These are phyloP conservation scores for Podilymbus podiceps DNA, from an alignment of 2,113 vertebrate genomes.

Conservation along the genomic window DNA sequence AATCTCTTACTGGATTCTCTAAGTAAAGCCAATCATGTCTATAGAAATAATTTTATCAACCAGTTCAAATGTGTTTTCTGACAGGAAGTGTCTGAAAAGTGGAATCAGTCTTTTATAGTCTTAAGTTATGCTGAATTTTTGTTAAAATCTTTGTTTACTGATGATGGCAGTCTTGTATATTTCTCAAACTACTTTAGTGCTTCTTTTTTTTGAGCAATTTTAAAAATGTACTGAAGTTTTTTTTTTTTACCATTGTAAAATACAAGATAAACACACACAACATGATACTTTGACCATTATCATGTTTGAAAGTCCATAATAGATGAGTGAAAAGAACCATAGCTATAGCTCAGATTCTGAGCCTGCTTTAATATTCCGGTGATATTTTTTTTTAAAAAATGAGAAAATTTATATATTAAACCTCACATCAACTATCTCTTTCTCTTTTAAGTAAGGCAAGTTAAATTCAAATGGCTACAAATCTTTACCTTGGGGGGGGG, in stretches of 20 bases:
- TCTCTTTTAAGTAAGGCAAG: neutral
- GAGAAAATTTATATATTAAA: neutral
- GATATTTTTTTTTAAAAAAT: neutral
- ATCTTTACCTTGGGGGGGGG: neutral
- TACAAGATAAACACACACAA: neutral
- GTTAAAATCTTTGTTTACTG: neutral
- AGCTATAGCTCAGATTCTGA: neutral
- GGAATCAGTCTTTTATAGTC: accelerated
- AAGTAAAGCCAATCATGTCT: neutral
- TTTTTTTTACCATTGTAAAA: neutral
- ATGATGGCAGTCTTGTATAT: neutral
- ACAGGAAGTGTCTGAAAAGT: neutral
- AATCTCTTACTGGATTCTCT: neutral
- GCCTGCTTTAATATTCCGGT: neutral
- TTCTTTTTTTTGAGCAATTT: neutral
- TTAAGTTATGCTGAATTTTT: neutral
- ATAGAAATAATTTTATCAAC: neutral
- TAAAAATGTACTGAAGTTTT: neutral
- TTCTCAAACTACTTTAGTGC: neutral
- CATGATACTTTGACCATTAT: neutral
- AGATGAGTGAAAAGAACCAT: neutral
- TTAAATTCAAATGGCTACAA: neutral
- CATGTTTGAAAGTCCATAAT: neutral
- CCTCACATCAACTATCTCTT: neutral
- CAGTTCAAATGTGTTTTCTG: neutral